These are phyloP conservation scores for Drosophila repleta DNA, from an alignment of 1,140 invertebrate genomes.

Conservation along the genomic window DNA sequence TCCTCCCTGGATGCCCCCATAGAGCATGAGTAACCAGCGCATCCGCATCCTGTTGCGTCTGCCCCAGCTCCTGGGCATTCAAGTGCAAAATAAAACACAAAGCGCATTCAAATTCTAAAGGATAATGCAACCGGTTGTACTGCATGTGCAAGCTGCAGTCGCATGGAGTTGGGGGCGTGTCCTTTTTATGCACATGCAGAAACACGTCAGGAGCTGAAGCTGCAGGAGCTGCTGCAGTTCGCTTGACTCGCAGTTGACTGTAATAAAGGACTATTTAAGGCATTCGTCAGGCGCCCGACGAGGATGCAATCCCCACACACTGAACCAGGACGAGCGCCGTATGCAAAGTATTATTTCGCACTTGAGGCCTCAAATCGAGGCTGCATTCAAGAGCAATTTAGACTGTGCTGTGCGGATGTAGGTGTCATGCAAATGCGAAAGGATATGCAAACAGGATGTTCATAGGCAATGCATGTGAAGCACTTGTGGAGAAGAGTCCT, in stretches of 20 bases:
- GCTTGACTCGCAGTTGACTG: constrained; percentile 80
- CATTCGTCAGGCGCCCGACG: constrained; percentile 31
- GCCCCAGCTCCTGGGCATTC: neutral
- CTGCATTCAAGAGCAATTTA: constrained; percentile 60
- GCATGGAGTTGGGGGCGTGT: constrained; percentile 5
- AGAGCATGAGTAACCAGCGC: constrained; percentile 12
- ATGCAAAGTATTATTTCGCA: constrained; percentile 63
- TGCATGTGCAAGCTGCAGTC: constrained; percentile 66
- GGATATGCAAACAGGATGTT: constrained; percentile 16
- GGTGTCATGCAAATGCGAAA: constrained; percentile 33
- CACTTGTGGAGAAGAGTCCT: constrained; percentile 2
- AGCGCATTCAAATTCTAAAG: constrained; percentile 60
- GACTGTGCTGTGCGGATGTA: constrained; percentile 10
- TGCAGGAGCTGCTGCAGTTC: constrained; percentile 57
- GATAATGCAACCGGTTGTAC: constrained; percentile 68
- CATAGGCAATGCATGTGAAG: constrained; percentile 6
- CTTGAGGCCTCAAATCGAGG: constrained; percentile 62
- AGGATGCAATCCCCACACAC: constrained; percentile 35
- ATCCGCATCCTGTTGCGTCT: constrained; percentile 8
- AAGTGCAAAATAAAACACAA: constrained; percentile 6
- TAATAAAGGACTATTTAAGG: constrained; percentile 80
- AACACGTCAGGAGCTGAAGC: constrained; percentile 50
- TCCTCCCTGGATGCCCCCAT: neutral
- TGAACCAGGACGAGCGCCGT: constrained; percentile 20
- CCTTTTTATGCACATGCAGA: constrained; percentile 62